A percentile compares a stretch with the other conserved stretches of the same genome.
Evolutionary conservation across 2,888 invertebrate genomes (phyloP).

Genomic region (Ectobius pallidus): DNA sequence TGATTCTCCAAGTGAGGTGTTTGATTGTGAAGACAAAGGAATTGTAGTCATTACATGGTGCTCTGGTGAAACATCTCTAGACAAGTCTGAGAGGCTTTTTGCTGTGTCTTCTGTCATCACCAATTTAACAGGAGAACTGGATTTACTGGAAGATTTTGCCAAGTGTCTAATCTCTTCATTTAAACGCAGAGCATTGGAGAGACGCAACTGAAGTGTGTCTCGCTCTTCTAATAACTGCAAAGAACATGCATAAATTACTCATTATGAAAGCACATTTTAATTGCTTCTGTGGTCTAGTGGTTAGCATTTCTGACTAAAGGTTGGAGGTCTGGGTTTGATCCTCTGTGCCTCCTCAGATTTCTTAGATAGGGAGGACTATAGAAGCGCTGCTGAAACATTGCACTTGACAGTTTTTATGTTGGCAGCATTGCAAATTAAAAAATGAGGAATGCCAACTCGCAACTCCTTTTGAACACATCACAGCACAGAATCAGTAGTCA

Average conservation of each 20-base stretch:
- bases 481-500: too few species aligned
- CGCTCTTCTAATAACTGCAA: constrained; percentile 76
- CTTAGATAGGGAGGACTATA: too few species aligned
- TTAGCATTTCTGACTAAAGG: neutral
- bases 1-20: neutral
- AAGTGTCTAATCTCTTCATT: constrained; percentile 65
- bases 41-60: neutral
- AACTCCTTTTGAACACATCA: too few species aligned
- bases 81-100: neutral
- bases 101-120: neutral
- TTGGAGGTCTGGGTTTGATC: too few species aligned
- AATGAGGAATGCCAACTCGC: too few species aligned
- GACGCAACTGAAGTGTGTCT: constrained; percentile 79
- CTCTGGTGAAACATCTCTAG: neutral
- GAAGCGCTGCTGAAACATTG: too few species aligned
- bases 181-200: constrained; percentile 80
- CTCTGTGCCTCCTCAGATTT: too few species aligned
- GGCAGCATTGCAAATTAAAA: too few species aligned
- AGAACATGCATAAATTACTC: constrained; percentile 15
- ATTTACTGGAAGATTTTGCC: constrained; percentile 17
- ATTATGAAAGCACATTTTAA: neutral
- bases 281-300: neutral
- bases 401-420: too few species aligned
- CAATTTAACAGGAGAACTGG: constrained; percentile 1
- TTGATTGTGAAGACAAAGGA: neutral